These are phyloP conservation scores for Centroberyx gerrardi DNA, from an alignment of 2,797 vertebrate species.

Conservation along the genomic window DNA sequence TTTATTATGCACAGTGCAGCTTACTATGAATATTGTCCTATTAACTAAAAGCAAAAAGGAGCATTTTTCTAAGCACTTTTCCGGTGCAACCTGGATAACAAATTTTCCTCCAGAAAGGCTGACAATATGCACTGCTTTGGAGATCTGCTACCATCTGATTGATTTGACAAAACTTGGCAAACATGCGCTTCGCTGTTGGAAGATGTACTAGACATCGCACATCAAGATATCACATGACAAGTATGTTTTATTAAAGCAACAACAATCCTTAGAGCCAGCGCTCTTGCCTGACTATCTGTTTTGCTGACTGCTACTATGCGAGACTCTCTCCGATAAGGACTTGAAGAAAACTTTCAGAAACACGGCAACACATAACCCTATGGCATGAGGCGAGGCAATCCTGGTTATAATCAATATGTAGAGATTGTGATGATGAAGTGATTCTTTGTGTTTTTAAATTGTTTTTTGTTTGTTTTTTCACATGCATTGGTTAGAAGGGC, in stretches of 20 bases:
- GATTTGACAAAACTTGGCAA: not conserved
- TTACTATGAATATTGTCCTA: constrained; percentile 64
- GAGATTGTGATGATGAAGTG: no score
- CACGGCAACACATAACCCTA: no score
- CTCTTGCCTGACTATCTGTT: not conserved
- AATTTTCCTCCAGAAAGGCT: not conserved
- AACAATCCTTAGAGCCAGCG: not conserved
- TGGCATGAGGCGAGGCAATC: no score
- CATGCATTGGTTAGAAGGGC: no score
- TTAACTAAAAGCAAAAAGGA: constrained; percentile 19
- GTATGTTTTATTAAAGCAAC: not conserved
- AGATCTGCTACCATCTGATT: not conserved
- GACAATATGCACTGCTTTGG: not conserved
- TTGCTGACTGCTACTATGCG: no score
- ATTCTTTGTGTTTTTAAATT: no score
- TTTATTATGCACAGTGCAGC: constrained; percentile 53
- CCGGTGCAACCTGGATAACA: not conserved
- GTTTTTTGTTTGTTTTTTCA: no score
- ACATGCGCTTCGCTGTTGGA: not conserved
- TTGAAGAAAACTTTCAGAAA: no score
- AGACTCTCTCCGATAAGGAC: no score
- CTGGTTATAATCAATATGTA: no score
- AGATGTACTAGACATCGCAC: not conserved
- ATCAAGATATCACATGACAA: not conserved
- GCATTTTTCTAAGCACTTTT: constrained; percentile 39